phyloP scores from a whole-genome alignment of 2,797 vertebrate species.

The Eupleurogrammus muticus region DNA sequence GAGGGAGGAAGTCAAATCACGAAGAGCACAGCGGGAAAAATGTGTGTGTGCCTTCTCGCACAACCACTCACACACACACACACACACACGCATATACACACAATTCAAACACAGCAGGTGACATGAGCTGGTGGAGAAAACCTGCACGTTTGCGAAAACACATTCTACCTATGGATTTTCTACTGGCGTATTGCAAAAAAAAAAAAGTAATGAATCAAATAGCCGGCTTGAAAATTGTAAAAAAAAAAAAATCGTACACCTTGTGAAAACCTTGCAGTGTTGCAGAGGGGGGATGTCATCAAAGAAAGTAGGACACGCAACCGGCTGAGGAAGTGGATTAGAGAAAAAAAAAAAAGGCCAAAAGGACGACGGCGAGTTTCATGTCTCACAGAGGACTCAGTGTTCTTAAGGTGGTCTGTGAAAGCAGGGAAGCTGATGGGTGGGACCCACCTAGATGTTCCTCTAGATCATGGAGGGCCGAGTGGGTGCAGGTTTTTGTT shows the following conservation, averaged over 20 bases:
- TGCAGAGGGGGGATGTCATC: conserved; percentile 31
- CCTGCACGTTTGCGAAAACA: conserved; percentile 63
- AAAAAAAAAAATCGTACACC: conserved; percentile 39
- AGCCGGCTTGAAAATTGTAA: conserved; percentile 35
- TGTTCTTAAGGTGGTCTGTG: background rate
- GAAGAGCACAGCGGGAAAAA: conserved; percentile 49
- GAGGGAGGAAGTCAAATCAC: conserved; percentile 64
- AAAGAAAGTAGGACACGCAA: conserved; percentile 11
- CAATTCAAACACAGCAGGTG: conserved; percentile 36
- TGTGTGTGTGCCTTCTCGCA: conserved; percentile 32
- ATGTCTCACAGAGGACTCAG: conserved; percentile 17
- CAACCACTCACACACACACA: conserved; percentile 13
- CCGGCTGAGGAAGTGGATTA: conserved; percentile 28
- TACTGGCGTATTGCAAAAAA: conserved; percentile 19
- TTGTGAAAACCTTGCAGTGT: conserved; percentile 19
- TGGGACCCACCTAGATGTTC: no score
- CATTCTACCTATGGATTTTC: conserved; percentile 28
- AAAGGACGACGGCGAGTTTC: conserved; percentile 8
- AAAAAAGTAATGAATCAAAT: conserved; percentile 49
- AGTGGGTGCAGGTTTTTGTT: no score
- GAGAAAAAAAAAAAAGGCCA: conserved; percentile 22
- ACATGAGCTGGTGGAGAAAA: conserved; percentile 63
- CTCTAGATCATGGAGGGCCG: no score
- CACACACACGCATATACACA: conserved; percentile 21
- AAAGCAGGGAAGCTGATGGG: conserved; percentile 24